Conservation (phyloP, 2,888 invertebrate genomes). For the Drosophila lutescens region DNA sequence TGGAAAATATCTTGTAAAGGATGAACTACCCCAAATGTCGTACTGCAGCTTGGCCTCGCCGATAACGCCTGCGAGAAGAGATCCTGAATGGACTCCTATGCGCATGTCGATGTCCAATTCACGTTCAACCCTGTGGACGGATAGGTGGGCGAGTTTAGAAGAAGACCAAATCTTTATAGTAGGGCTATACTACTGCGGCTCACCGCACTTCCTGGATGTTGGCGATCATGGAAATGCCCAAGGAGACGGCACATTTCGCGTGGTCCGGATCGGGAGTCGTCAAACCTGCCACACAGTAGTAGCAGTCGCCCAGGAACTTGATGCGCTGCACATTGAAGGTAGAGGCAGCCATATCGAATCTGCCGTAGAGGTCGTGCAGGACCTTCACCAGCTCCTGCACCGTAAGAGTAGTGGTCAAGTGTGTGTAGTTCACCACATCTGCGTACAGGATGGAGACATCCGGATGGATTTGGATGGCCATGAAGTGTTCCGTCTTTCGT, state of each 20-base stretch:
- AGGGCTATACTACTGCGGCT: neutral
- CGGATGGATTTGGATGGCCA: conserved; percentile 92
- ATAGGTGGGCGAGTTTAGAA: too few species aligned
- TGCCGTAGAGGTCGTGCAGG: conserved; percentile 94
- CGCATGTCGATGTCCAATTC: conserved; percentile 96
- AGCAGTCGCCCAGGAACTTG: conserved; percentile 97
- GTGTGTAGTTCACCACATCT: conserved; percentile 96
- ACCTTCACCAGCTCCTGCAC: conserved; percentile 93
- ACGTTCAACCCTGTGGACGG: conserved; percentile 86
- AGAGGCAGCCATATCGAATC: conserved; percentile 95
- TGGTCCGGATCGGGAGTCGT: conserved; percentile 91
- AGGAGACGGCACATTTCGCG: conserved; percentile 94
- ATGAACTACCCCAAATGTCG: conserved; percentile 92
- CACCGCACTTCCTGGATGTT: conserved; percentile 88
- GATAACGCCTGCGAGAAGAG: conserved; percentile 94
- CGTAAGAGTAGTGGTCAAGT: conserved; percentile 89
- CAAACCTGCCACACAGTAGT: conserved; percentile 95
- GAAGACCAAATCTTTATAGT: accelerated
- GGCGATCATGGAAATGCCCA: conserved; percentile 96
- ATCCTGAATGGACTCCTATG: conserved; percentile 97
- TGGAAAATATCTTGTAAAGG: too few species aligned
- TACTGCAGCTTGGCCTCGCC: conserved; percentile 98
- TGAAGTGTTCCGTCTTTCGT: conserved; percentile 5
- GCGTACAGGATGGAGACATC: conserved; percentile 96
- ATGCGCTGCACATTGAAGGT: conserved; percentile 91